phyloP scores from a whole-genome alignment of 2,888 invertebrate species.

The Heterodera filipjevi region DNA sequence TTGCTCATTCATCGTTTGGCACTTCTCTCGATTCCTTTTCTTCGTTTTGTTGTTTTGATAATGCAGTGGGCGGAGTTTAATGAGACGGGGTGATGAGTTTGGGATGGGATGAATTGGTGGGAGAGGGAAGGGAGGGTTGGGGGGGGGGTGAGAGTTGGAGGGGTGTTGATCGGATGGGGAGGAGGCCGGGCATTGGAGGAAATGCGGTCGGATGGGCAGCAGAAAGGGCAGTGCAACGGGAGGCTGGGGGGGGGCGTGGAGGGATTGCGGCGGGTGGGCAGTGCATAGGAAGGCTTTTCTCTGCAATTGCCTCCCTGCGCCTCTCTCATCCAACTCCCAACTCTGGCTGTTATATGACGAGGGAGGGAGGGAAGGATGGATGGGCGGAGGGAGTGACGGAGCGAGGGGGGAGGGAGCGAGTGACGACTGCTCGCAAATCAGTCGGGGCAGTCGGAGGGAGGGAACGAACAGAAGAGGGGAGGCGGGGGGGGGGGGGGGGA shows the following conservation, averaged over 20 bases:
- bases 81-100: neutral
- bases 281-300: neutral
- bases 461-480: neutral
- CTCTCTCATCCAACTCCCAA: neutral
- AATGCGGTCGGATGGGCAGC: conserved; percentile 4
- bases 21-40: neutral
- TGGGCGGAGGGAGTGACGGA: neutral
- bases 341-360: conserved; percentile 7
- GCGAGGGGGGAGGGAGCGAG: neutral
- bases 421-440: conserved; percentile 21
- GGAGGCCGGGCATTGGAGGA: conserved; percentile 11
- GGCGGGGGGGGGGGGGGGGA: neutral
- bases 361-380: conserved; percentile 10
- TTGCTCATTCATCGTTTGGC: neutral
- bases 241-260: neutral
- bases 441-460: conserved; percentile 9
- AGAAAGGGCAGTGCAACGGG: neutral
- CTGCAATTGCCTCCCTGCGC: neutral
- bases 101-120: neutral
- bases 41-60: neutral
- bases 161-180: neutral
- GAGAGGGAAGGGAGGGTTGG: neutral
- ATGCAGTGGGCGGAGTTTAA: neutral
- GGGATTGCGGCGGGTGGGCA: conserved; percentile 3
- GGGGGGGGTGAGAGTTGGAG: neutral